Base-by-base conservation (phyloP, 2,888 invertebrate genomes). In the Halictus ligatus region DNA sequence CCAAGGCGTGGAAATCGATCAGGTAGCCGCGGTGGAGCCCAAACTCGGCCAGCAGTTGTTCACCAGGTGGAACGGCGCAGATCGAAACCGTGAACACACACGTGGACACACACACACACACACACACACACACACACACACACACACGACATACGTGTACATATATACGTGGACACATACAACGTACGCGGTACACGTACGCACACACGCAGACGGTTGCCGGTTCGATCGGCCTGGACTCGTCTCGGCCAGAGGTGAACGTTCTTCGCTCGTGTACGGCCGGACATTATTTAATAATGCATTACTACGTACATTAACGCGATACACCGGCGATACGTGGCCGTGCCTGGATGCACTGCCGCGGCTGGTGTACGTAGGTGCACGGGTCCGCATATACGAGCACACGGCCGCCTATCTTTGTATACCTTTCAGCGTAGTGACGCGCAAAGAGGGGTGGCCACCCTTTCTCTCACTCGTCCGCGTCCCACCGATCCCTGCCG, bases 401-500 rank as follows among this genome's bases (percentile, higher is more conserved):
- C 72, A 60, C 74, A 71, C 64, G 74, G 35, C 43, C 81, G 83
- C 84, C 90, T 86, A 91, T 89, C 88, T 91, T 85, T 85, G 87
- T 89, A 88, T 89, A 92, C 91, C 91, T 92, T 92, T 92, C 91
- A 91, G 86, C 90, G 87, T 91, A 89, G 91, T 92, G 92, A 92
- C 91, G 92, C 91, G 89, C 89, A 81, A 91, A 89, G 89, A 87
- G 90, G 89, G 90, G 86, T 87, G 85, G 88, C 91, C 64, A 89
- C 81, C 81, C 82, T 79, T 86, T 81, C 83, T 89, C 84, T 87
- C 83, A 54, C 81, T 83, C 83, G 78, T 76, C 69, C 86, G 50
- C 60, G 58, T 73, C 72, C 84, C 78, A 29, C 43, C 78, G 72
- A n/a, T 67, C 72, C 74, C 83, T 15, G 10, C 73, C 67, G 75